Evolutionary conservation across 23 tunicate genomes (phyloP).

Genomic region (Styela plicata): DNA sequence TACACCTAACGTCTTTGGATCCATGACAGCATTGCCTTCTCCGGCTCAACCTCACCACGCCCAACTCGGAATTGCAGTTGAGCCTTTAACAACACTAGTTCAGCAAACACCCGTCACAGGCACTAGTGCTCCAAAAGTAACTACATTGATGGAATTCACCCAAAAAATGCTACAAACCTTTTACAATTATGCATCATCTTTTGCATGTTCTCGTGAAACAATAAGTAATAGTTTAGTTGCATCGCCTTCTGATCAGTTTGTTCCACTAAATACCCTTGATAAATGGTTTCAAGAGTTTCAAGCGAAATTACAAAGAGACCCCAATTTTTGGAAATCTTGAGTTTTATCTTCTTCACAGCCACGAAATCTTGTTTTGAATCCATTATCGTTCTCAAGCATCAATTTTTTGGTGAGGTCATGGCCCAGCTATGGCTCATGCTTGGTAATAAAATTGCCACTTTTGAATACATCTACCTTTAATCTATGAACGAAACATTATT

Average conservation of each 20-base stretch:
- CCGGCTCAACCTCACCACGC: conserved; percentile 27
- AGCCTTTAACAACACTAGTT: conserved; percentile 37
- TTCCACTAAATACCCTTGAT: conserved; percentile 63
- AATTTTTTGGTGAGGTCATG: no score
- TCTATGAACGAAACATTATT: no score
- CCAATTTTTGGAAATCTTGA: conserved; percentile 87
- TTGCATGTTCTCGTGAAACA: conserved; percentile 41
- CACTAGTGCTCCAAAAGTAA: conserved; percentile 11
- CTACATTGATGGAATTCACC: conserved; percentile 53
- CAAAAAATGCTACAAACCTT: conserved; percentile 52
- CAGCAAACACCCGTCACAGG: conserved; percentile 65
- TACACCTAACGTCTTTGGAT: background rate
- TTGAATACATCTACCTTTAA: no score
- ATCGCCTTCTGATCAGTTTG: conserved; percentile 44
- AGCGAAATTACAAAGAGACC: conserved; percentile 57
- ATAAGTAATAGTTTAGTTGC: conserved; percentile 29
- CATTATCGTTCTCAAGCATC: no score
- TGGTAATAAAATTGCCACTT: no score
- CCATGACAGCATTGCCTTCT: background rate
- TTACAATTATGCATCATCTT: conserved; percentile 67
- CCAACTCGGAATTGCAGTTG: conserved; percentile 80
- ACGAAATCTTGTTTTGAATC: no score
- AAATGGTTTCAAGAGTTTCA: conserved; percentile 70
- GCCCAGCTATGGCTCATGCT: no score
- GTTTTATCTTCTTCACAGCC: no score